Conservation (phyloP, 2,797 vertebrate species). For the Acrossocheilus fasciatus region DNA sequence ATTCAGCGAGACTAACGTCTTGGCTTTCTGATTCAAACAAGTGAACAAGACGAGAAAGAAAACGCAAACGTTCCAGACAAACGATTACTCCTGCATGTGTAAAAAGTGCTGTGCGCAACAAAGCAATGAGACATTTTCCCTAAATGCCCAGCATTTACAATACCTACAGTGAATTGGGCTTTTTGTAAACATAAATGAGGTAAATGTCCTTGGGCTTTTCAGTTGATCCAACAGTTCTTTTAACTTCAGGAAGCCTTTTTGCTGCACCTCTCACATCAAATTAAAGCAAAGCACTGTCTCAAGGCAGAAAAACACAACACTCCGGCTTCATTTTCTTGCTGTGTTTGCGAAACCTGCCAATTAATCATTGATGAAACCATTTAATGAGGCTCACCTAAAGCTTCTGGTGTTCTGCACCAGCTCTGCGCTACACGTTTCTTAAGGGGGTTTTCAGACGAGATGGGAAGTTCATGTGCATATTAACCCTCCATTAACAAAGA, state of each 20-base stretch:
- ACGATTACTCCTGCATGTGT: conserved; percentile 65
- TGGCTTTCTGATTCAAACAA: conserved; percentile 23
- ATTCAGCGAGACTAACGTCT: background rate
- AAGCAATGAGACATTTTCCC: conserved; percentile 73
- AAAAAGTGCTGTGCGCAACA: conserved; percentile 62
- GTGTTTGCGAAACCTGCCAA: conserved; percentile 57
- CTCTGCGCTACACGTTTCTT: background rate
- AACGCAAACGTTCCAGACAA: conserved; percentile 63
- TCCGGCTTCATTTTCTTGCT: conserved; percentile 47
- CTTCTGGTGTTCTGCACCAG: conserved; percentile 19
- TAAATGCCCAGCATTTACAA: conserved; percentile 78
- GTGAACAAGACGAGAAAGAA: conserved; percentile 50
- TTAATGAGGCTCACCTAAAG: conserved; percentile 57
- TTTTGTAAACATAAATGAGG: conserved; percentile 78
- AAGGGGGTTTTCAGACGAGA: background rate
- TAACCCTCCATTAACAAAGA: conserved; percentile 28
- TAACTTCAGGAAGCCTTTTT: conserved; percentile 60
- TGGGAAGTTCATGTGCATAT: conserved; percentile 25
- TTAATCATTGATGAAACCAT: conserved; percentile 64
- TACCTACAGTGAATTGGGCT: conserved; percentile 77
- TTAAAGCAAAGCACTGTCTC: conserved; percentile 59
- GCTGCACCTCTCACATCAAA: conserved; percentile 62
- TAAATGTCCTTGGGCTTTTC: conserved; percentile 75
- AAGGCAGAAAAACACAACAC: conserved; percentile 54
- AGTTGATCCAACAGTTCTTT: conserved; percentile 75